These are phyloP conservation scores for Bacillus rossius DNA, from an alignment of 1,140 invertebrate species.

Conservation along the genomic window DNA sequence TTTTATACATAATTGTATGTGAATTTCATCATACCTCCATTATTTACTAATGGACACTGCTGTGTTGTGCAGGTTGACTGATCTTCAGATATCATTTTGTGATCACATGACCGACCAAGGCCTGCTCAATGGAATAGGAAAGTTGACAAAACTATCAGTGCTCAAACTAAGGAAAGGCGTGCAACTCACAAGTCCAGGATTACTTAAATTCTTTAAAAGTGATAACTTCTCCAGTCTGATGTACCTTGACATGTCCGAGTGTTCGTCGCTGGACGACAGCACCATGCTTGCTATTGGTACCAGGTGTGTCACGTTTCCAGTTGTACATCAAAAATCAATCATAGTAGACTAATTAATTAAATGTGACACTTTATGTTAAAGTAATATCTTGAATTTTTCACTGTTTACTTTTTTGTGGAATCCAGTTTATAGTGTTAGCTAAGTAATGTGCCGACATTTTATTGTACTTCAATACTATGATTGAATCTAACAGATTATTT, in stretches of 20 bases:
- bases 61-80: conserved; percentile 3
- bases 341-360: background rate
- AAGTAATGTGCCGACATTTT: no score
- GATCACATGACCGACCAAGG: conserved; percentile 25
- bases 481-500: no score
- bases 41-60: background rate
- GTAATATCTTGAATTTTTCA: no score
- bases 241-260: conserved; percentile 22
- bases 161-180: conserved; percentile 21
- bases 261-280: conserved; percentile 20
- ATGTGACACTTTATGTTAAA: no score
- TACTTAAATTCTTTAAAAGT: conserved; percentile 14
- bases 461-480: no score
- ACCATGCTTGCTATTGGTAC: conserved; percentile 15
- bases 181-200: conserved; percentile 15
- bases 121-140: conserved; percentile 14
- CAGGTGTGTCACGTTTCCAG: background rate
- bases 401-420: no score
- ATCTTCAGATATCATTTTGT: conserved; percentile 23
- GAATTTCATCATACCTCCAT: no score
- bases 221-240: conserved; percentile 12
- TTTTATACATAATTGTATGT: no score
- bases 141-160: conserved; percentile 13
- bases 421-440: no score
- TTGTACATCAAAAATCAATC: background rate